Conservation (phyloP, 2,888 invertebrate species). For the Mactromeris polynyma region DNA sequence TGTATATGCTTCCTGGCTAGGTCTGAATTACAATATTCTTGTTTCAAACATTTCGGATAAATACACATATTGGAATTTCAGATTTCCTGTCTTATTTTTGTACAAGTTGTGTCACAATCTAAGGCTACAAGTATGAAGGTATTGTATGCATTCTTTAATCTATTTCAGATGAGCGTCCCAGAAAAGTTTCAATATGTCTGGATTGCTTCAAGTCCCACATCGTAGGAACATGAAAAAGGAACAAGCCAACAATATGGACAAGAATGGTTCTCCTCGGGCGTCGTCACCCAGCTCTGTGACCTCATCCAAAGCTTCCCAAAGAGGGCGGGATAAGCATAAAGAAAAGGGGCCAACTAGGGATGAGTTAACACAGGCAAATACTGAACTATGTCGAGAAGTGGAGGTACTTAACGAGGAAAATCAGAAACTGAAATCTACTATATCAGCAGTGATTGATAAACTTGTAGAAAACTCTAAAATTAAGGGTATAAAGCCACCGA, state of each 20-base stretch:
- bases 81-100: too few species aligned
- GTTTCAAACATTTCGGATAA: too few species aligned
- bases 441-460: conserved; percentile 70
- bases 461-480: conserved; percentile 73
- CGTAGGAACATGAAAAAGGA: conserved; percentile 62
- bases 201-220: conserved; percentile 14
- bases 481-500: conserved; percentile 68
- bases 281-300: conserved; percentile 63
- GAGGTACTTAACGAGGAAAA: conserved; percentile 69
- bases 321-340: conserved; percentile 37
- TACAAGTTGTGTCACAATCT: too few species aligned
- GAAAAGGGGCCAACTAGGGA: conserved; percentile 67
- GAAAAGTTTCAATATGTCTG: conserved; percentile 47
- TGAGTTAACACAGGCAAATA: conserved; percentile 73
- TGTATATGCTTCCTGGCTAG: too few species aligned
- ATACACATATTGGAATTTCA: too few species aligned
- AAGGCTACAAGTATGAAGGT: too few species aligned
- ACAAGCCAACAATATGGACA: conserved; percentile 43
- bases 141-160: too few species aligned
- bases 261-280: conserved; percentile 52
- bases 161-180: conserved; percentile 52
- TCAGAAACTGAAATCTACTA: conserved; percentile 67
- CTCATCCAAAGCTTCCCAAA: conserved; percentile 39
- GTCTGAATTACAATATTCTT: too few species aligned
- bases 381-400: conserved; percentile 70